Conservation (phyloP, 2,113 vertebrate species). For the Scatophagus argus region DNA sequence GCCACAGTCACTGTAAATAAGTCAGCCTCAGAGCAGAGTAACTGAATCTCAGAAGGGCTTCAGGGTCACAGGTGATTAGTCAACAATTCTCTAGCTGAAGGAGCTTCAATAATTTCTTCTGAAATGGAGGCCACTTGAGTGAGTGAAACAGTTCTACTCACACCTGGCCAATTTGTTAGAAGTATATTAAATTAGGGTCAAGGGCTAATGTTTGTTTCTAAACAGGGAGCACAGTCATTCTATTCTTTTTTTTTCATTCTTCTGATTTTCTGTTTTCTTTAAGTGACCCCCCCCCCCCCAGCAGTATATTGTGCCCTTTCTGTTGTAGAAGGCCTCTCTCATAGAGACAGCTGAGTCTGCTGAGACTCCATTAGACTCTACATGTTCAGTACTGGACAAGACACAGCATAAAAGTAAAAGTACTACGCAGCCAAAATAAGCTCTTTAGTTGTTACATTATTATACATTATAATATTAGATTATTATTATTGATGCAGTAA, state of each 20-base stretch:
- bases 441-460: too few relatives aligned
- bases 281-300: not conserved
- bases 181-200: constrained; percentile 11
- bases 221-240: not conserved
- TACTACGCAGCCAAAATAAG: too few relatives aligned
- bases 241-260: too few relatives aligned
- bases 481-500: too few relatives aligned
- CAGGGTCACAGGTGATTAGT: constrained; percentile 23
- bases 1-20: not conserved
- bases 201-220: constrained; percentile 13
- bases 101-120: constrained; percentile 26
- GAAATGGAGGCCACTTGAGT: not conserved
- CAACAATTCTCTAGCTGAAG: constrained; percentile 21
- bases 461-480: too few relatives aligned
- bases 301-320: constrained; percentile 14
- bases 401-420: too few relatives aligned
- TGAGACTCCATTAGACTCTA: constrained; percentile 69
- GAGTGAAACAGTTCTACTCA: constrained; percentile 9
- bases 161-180: constrained; percentile 3
- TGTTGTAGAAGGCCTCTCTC: constrained; percentile 20
- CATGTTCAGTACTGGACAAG: constrained; percentile 49
- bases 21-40: not conserved
- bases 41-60: constrained; percentile 23
- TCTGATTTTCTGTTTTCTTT: constrained; percentile 17
- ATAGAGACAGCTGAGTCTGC: constrained; percentile 61